A percentile compares a stretch with the other conserved stretches of the same genome.
Conservation (phyloP, 2,113 vertebrate species). For the Acanthisitta chloris region DNA sequence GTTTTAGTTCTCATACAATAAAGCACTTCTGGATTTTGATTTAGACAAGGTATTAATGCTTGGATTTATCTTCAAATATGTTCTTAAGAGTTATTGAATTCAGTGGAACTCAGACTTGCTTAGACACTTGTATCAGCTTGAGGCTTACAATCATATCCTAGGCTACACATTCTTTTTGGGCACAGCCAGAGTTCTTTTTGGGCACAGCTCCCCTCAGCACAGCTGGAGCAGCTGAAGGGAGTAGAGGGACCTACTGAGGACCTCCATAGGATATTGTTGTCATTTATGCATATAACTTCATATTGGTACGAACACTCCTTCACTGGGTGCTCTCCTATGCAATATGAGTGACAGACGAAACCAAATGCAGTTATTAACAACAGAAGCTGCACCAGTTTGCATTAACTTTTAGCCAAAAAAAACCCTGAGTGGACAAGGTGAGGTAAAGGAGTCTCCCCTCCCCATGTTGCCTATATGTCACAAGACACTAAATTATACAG, state of each 20-base stretch:
- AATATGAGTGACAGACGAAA: not conserved
- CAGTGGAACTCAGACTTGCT: not conserved
- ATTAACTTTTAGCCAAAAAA: not conserved
- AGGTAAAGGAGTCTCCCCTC: not conserved
- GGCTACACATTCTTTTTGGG: not conserved
- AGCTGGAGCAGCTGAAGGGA: not conserved
- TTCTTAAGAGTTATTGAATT: not conserved
- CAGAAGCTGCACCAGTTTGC: not conserved
- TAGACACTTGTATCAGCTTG: not conserved
- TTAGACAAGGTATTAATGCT: not conserved
- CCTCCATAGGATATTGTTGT: not conserved
- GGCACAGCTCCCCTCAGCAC: not conserved
- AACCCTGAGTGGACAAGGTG: not conserved
- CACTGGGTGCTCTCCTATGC: not conserved
- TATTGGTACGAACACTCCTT: not conserved
- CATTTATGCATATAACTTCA: not conserved
- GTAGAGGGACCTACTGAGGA: not conserved
- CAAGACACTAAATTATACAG: not conserved
- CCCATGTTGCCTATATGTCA: accelerated
- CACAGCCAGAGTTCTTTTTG: not conserved
- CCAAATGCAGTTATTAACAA: not conserved
- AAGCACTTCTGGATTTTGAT: not conserved
- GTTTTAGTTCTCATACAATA: not conserved
- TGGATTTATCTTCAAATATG: not conserved
- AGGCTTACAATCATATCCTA: not conserved